These are phyloP conservation scores for Serilophus lunatus DNA, from an alignment of 2,113 vertebrate species.

Conservation along the genomic window DNA sequence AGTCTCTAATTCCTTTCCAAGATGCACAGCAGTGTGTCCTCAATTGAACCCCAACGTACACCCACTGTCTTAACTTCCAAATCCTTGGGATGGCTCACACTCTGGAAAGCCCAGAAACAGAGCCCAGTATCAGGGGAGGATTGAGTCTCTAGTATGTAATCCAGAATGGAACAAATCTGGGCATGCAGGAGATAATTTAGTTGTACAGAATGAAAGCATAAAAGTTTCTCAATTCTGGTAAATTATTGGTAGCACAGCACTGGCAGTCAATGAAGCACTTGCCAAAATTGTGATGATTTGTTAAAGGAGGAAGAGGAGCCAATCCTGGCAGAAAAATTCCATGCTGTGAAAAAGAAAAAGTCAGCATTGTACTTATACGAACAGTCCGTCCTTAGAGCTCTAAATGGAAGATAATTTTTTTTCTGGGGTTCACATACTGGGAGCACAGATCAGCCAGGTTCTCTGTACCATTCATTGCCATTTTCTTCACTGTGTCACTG, in stretches of 20 bases:
- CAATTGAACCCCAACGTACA: not conserved
- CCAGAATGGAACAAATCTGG: slow-evolving; percentile 21
- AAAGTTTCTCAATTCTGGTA: slow-evolving; percentile 26
- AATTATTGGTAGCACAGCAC: slow-evolving; percentile 14
- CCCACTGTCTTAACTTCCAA: not conserved
- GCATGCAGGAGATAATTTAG: slow-evolving; percentile 24
- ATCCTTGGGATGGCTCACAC: not conserved
- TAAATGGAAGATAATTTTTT: not conserved
- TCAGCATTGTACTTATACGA: not conserved
- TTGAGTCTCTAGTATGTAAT: not conserved
- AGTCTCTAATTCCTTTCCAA: slow-evolving; percentile 8
- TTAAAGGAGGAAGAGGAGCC: slow-evolving; percentile 12
- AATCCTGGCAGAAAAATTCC: not conserved
- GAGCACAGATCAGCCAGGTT: not conserved
- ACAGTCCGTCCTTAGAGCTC: not conserved
- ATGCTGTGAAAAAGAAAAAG: not conserved
- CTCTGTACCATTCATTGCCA: not conserved
- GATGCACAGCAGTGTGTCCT: not conserved
- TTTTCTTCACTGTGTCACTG: not conserved
- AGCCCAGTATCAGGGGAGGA: not conserved
- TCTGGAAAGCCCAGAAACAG: not conserved
- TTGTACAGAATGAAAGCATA: not conserved
- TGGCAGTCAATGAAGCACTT: not conserved
- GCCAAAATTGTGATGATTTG: not conserved
- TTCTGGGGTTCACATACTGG: not conserved